Base-by-base conservation (phyloP, 2,888 invertebrate species). In the Merodon equestris region DNA sequence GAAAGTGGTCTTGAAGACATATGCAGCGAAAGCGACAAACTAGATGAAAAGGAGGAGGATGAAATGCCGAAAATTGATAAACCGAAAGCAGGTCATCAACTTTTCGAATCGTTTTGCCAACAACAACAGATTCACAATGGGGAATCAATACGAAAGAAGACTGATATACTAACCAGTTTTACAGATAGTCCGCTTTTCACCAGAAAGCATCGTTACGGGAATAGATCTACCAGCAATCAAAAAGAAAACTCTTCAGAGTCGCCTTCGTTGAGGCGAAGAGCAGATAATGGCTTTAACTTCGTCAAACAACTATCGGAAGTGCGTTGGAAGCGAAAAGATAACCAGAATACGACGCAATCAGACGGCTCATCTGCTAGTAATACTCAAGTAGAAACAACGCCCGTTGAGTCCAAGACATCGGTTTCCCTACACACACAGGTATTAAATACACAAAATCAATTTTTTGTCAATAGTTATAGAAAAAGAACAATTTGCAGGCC, bases 351-450 rank as follows among this genome's bases (percentile, higher is more conserved):
- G 14, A 74, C 60, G 15, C 70, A 71, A 40, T 3, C 54, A 12
- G 76, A 76, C 36, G 73, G 64, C 48, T 40, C 48, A 13, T 17
- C 73, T 0, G 18, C 51, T 12, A 71, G 63, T 61, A 82, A 19
- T 57, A 75, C 48, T 73, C 82, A 36, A 82, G 82, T 89, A 1
- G 88, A 89, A 74, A 87, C 86, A 1, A 89, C 88, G 1, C 88
- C 88, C 2, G 86, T 88, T 58, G 89, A 89, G 81, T 85, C 88
- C 36, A 88, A 87, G 83, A 85, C 89, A 13, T 89, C 89, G 1
- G 89, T 89, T 45, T 89, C 89, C 9, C 81, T 89, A 47, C 89
- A 89, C 67, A 88, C 89, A n/a, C 89, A 89, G 85, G 89, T 89
- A 68, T 61, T 56, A 53, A 50, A n/a, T n/a, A n/a, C n/a, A n/a